Base-by-base conservation (phyloP, 2,888 invertebrate species). In the Cabera pusaria region DNA sequence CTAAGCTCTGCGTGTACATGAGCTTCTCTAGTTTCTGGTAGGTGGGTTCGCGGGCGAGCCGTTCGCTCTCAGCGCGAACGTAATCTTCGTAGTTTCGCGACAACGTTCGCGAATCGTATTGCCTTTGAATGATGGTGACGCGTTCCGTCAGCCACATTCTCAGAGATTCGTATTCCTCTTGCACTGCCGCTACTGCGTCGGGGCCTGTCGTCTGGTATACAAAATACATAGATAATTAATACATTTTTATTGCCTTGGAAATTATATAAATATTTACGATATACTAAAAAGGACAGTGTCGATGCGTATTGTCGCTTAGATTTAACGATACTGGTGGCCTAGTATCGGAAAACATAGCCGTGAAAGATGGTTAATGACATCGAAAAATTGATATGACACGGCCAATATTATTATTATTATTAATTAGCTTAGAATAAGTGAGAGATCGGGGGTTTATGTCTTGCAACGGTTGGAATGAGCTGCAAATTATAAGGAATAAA, bases 11-110 rank as follows among this genome's bases (percentile, higher is more conserved):
- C 1, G 94, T 93, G 60, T 96, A 94, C 56, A 96, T 93, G 41
- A 97, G 90, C 64, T 92, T 93, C 68, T 94, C 94, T 31, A 98
- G 83, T 72, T 94, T 95, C 58, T 93, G 92, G 77, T 94, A 97
- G 19, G 92, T 84, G 29, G 92, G 89, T 59, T 92, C 91, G 67
- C 94, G 93, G 21, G 92, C 91, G 64, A 95, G 93, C 43, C 95
- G 90, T 69, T 97, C 97, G 40, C 91, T 90, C 78, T 94, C 95
- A 61, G 96, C 94, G 32, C 92, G 90, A 44, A 93, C 77, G 75
- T 96, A 97, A 72, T 96, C 96, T 83, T 94, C 90, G 85, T 95
- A 97, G 74, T 94, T 93, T 53, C 92, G 90, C 28, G 96, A 93
- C 47, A 96, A 91, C 20, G 94, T 91, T 67, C 93, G 93, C 44